Evolutionary conservation across 2,888 invertebrate genomes (phyloP).

Genomic region (Cinara cedri): DNA sequence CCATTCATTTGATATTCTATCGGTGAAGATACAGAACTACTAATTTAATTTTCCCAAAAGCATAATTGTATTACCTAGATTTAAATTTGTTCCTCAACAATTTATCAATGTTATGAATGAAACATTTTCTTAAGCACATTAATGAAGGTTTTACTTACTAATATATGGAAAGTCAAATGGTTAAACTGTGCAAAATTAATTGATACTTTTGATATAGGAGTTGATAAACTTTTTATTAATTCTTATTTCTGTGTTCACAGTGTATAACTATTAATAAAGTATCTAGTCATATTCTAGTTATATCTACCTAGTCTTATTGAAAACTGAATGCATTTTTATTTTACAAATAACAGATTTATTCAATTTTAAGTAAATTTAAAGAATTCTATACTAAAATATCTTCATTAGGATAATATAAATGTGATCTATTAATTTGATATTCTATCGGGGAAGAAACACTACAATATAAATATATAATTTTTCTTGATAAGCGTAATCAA

Average conservation of each 20-base stretch:
- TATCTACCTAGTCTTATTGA: no score
- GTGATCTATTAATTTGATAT: constrained; percentile 47
- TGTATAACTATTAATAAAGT: neutral
- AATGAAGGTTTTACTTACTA: constrained; percentile 34
- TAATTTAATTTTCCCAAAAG: no score
- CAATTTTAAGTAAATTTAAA: neutral
- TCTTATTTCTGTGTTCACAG: constrained; percentile 6
- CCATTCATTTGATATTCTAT: constrained; percentile 49
- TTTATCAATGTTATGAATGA: no score
- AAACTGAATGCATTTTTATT: neutral
- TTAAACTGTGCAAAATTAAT: constrained; percentile 28
- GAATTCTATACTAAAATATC: constrained; percentile 17
- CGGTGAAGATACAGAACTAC: constrained; percentile 44
- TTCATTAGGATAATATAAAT: constrained; percentile 56
- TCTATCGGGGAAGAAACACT: constrained; percentile 51
- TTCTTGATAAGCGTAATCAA: constrained; percentile 27
- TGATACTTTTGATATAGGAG: neutral
- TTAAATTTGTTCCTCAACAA: no score
- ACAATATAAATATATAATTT: no score
- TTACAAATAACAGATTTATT: neutral
- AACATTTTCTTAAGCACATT: neutral
- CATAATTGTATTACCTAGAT: no score
- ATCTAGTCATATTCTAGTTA: no score
- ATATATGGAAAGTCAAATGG: constrained; percentile 10
- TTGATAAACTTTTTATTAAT: constrained; percentile 12